Conservation (phyloP, 1,140 invertebrate species). For the Drosophila bifasciata region DNA sequence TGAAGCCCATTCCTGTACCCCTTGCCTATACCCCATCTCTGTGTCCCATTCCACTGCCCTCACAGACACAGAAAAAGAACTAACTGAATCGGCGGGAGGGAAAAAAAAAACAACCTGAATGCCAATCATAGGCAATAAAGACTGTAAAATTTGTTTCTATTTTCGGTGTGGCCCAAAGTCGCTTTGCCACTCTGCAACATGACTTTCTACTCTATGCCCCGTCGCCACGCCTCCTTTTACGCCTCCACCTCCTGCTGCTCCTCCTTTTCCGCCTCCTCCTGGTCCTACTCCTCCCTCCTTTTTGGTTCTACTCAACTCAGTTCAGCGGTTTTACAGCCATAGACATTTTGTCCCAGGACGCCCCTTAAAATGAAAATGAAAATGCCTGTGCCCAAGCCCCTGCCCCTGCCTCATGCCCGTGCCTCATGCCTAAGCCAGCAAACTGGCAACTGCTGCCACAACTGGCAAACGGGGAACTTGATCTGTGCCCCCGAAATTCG, state of each 20-base stretch:
- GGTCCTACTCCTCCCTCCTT: no score
- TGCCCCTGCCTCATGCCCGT: no score
- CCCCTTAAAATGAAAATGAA: constrained; percentile 61
- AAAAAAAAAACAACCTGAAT: constrained; percentile 4
- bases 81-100: not conserved
- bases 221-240: constrained; percentile 1
- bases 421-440: constrained; percentile 37
- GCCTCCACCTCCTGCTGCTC: not conserved
- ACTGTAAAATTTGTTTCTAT: constrained; percentile 41
- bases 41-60: no score
- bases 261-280: not conserved
- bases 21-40: no score
- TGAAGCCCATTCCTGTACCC: no score
- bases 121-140: constrained; percentile 56
- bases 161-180: constrained; percentile 17
- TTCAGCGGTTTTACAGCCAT: constrained; percentile 27
- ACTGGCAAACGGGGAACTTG: constrained; percentile 41
- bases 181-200: constrained; percentile 18
- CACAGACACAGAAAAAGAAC: not conserved
- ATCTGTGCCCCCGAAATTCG: constrained; percentile 53
- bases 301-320: constrained; percentile 4
- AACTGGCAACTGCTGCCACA: not conserved
- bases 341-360: constrained; percentile 46
- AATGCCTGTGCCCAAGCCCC: constrained; percentile 32
- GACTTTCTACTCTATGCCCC: constrained; percentile 42